These are phyloP conservation scores for Magallana ariakensis DNA, from an alignment of 1,140 invertebrate species.

Conservation along the genomic window DNA sequence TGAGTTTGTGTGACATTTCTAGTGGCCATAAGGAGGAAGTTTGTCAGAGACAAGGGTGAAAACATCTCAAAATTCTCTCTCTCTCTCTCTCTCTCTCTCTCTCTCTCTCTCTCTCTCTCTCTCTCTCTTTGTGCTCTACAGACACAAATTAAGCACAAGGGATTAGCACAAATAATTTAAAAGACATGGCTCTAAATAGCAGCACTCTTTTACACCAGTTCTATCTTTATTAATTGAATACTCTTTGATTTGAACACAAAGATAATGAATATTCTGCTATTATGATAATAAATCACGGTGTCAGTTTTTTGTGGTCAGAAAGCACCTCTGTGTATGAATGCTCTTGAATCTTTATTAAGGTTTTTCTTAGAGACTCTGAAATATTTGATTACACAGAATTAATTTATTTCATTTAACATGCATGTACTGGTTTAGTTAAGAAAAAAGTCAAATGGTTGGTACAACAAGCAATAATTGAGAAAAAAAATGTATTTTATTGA, in stretches of 20 bases:
- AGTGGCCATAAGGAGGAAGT: neutral
- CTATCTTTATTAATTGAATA: neutral
- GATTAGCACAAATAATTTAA: too few species aligned
- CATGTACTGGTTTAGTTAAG: too few species aligned
- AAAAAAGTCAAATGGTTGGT: too few species aligned
- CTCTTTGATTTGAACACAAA: neutral
- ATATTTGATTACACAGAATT: neutral
- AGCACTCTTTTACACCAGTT: neutral
- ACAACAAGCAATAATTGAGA: too few species aligned
- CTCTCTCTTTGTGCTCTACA: too few species aligned
- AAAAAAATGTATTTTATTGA: too few species aligned
- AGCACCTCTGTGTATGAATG: neutral
- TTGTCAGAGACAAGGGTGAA: neutral
- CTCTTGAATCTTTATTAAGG: neutral
- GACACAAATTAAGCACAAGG: too few species aligned
- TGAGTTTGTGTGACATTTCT: constrained; percentile 1
- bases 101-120: neutral
- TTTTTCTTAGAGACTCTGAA: neutral
- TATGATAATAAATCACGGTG: neutral
- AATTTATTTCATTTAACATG: neutral
- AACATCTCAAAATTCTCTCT: neutral
- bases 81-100: neutral
- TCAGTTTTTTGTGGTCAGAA: neutral
- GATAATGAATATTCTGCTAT: neutral
- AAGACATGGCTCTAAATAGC: too few species aligned